Evolutionary conservation across 2,113 vertebrate genomes (phyloP), one percentile per base, ranked within the genome.

Genomic region (Labeo catla): DNA sequence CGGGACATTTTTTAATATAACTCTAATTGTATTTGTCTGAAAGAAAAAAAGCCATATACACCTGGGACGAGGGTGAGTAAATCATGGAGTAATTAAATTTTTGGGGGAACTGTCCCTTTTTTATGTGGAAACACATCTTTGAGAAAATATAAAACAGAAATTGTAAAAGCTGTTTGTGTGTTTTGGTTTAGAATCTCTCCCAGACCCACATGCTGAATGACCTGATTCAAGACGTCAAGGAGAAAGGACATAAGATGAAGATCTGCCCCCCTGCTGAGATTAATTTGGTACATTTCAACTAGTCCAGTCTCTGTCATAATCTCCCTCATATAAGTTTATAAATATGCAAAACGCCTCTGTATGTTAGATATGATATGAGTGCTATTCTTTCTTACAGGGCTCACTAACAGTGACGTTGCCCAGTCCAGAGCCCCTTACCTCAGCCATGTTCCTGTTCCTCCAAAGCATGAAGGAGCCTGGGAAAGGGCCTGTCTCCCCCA

Each of bases 401-500:
- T 95, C 95, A 1, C 87, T 99, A 92, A 95, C 94, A 6, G 94
- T 98, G 86, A 95, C 93, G 49, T 95, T 99, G 76, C 93, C 96
- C 78, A 95, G 94, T 86, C 98, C 98, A 0, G 98, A 98, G 89
- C 95, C 97, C 16, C 93, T 99, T 93, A 99, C 98, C 73, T 96
- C 97, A 52, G 97, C 98, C 74, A 97, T 99, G 97, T 96, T 98
- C 92, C 93, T 97, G 90, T 99, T 99, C 93, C 96, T 99, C 85
- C 96, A 98, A 86, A 97, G 93, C 93, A 98, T 99, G 97, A 98
- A 96, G 89, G 98, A 98, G 84, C 87, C 95, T 52, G 97, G 97
- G 50, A 98, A 95, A 94, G 96, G 97, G 84, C 96, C 97, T 0
- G 92, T 99, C 89, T 97, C 96, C 90, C 97, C 98, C 82, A 99